Evolutionary conservation across 1,140 invertebrate genomes (phyloP), one percentile per base, ranked within the genome.

Genomic region (Antheraea pernyi): DNA sequence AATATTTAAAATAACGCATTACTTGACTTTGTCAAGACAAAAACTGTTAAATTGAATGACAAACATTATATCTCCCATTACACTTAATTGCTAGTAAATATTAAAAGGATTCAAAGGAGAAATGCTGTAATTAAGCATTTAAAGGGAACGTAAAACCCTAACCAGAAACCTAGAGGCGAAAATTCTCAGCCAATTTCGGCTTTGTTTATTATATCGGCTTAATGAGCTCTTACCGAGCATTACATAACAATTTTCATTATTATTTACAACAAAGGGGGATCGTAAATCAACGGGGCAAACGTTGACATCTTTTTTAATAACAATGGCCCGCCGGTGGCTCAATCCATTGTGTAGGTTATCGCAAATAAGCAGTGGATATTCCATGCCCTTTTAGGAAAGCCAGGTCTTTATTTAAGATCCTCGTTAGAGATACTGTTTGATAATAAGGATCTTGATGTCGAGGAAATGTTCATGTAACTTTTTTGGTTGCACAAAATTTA

Each of bases 251-350:
- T 78, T 82, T 75, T 78, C 78, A 82, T 84, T 86, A 86, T 86
- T 71, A 73, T 69, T 59, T 30, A 39, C 68, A 77, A 75, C 81
- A 80, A 80, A 78, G 70, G 78, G 67, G 48, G 60, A 59, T 71
- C 76, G 83, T 86, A 84, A 86, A 86, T 86, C 82, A 86, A 77
- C 73, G 68, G 65, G 74, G 80, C 77, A 76, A 61, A 77, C 76
- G 79, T 86, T 83, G 84, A 84, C 82, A 79, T 84, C 84, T 86
- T 86, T 82, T 86, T 85, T 85, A 85, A 81, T 84, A 83, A 85
- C 83, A 83, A 83, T 79, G 70, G 70, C 53, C 53, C 39, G 73
- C 59, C 60, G 59, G 68, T 70, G 75, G 73, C 70, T 67, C 65
- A 73, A 65, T 76, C 78, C 78, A 74, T 77, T 67, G 68, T 59